Conservation (phyloP, 2,797 vertebrate species). For the Falco naumanni region DNA sequence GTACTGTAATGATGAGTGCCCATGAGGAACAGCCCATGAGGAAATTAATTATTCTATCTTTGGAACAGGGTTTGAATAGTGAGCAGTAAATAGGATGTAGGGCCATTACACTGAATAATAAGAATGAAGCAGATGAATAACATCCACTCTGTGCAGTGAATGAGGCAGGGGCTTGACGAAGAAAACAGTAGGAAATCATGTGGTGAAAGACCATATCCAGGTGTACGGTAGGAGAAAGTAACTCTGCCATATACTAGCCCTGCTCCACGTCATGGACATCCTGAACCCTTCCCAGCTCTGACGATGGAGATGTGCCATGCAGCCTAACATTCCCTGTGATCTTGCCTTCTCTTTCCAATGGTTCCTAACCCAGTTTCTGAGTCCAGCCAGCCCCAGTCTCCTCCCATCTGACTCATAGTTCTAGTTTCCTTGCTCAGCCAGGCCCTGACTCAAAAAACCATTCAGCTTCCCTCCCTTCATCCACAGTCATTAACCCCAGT, state of each 20-base stretch:
- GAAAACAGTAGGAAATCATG: not conserved
- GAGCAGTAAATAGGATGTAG: conserved; percentile 66
- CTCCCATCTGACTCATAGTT: conserved; percentile 66
- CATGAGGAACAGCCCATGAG: conserved; percentile 62
- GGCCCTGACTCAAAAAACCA: conserved; percentile 29
- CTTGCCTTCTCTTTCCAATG: accelerated
- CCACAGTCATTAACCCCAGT: conserved; percentile 49
- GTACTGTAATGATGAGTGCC: conserved; percentile 66
- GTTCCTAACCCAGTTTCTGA: not conserved
- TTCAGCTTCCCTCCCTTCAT: conserved; percentile 56
- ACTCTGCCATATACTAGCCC: not conserved
- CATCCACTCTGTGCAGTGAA: not conserved
- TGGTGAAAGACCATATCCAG: not conserved
- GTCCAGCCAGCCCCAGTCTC: not conserved
- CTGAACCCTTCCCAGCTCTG: not conserved
- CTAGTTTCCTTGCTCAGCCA: conserved; percentile 25
- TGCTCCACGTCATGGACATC: not conserved
- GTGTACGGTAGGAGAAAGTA: not conserved
- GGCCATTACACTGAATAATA: conserved; percentile 62
- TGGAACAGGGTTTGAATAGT: conserved; percentile 62
- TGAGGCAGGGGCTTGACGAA: not conserved
- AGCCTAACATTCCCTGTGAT: not conserved
- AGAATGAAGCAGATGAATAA: conserved; percentile 39
- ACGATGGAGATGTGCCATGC: not conserved
- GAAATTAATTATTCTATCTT: conserved; percentile 72